Evolutionary conservation across 2,888 invertebrate species (phyloP), one percentile per base, ranked within the genome.

Genomic region (Villa cingulata): DNA sequence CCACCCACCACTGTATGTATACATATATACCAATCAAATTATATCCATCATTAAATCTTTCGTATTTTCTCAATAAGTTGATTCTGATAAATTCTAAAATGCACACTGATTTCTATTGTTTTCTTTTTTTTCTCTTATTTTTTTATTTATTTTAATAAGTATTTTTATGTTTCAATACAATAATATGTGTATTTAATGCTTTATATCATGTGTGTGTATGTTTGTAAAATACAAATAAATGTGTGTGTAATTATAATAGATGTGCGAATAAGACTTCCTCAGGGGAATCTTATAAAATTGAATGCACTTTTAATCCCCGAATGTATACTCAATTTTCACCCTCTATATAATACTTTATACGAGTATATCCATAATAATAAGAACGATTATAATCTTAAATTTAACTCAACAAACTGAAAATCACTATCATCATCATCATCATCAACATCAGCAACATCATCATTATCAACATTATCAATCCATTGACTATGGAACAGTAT

Each of bases 301-400:
- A 66, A 66, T 64, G 64, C 62, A 63, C 62, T 65, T 62, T 63
- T 63, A 67, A 65, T 66, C 64, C 59, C 52, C 50, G 53, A 55
- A 56, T 56, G 56, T 56, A 53, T 55, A 52, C 54, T 55, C 57
- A 54, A 63, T 65, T 62, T 64, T 60, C 62, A 62, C 64, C 64
- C 64, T 64, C 29, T 32, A n/a, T n/a, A n/a, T n/a, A n/a, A n/a
- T n/a, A n/a, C n/a, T n/a, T n/a, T n/a, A n/a, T n/a, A n/a, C n/a
- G n/a, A n/a, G n/a, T n/a, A n/a, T n/a, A n/a, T n/a, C n/a, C n/a
- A n/a, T n/a, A n/a, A n/a, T n/a, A 32, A 32, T 14, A 60, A 62
- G 57, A 58, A 58, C 63, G 62, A 65, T 65, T 65, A 64, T 64
- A 65, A 65, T 66, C 65, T 23, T 23, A 23, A 23, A 23, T 23